Conservation (phyloP, 2,888 invertebrate genomes). For the Nebria brevicollis region DNA sequence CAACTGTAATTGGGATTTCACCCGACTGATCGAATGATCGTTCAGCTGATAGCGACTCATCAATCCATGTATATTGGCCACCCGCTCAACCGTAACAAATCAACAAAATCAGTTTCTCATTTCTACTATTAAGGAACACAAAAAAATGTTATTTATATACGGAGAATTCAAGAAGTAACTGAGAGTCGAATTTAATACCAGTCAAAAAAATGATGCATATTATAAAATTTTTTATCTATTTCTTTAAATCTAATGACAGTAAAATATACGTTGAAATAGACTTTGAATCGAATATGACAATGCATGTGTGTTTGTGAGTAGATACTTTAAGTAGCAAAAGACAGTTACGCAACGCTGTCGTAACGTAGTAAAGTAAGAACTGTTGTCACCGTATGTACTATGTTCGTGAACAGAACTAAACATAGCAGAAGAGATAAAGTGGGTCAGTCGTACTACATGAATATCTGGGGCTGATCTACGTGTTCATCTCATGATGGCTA, state of each 20-base stretch:
- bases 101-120: not conserved
- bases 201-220: too few relatives aligned
- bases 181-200: too few relatives aligned
- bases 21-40: constrained; percentile 22
- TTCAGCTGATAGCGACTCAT: constrained; percentile 5
- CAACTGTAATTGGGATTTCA: constrained; percentile 28
- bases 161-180: too few relatives aligned
- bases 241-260: too few relatives aligned
- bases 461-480: not conserved
- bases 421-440: not conserved
- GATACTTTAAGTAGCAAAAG: not conserved
- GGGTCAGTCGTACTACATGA: not conserved
- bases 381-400: not conserved
- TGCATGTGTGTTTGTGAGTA: not conserved
- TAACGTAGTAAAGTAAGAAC: not conserved
- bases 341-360: not conserved
- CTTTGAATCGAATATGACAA: too few relatives aligned
- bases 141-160: too few relatives aligned
- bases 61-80: constrained; percentile 10
- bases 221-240: too few relatives aligned
- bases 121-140: not conserved
- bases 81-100: not conserved
- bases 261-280: too few relatives aligned
- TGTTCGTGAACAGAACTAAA: not conserved
- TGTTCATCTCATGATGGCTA: constrained; percentile 13